Evolutionary conservation across 2,888 invertebrate species (phyloP).

Genomic region (Meta bourneti): DNA sequence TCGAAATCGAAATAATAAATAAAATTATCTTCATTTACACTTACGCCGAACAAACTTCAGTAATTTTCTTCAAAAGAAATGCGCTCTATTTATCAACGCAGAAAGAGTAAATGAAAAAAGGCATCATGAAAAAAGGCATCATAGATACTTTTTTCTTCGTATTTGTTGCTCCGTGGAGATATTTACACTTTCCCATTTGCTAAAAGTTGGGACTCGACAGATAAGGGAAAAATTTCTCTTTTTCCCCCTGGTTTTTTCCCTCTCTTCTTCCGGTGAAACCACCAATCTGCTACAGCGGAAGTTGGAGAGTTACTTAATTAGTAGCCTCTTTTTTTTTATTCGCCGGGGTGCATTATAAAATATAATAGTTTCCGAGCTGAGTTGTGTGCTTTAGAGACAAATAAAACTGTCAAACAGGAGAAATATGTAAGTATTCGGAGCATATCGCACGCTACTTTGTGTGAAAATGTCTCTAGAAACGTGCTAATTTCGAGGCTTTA

Average conservation of each 20-base stretch:
- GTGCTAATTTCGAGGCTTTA: constrained; percentile 42
- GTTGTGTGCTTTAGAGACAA: constrained; percentile 47
- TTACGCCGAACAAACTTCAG: not conserved
- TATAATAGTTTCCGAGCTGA: constrained; percentile 47
- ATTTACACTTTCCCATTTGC: constrained; percentile 45
- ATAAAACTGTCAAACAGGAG: constrained; percentile 45
- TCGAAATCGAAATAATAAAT: not conserved
- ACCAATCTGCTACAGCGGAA: constrained; percentile 44
- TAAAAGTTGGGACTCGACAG: constrained; percentile 51
- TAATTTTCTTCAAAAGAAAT: constrained; percentile 4
- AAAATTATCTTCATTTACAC: not conserved
- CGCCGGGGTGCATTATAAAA: constrained; percentile 30
- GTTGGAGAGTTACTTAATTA: constrained; percentile 59
- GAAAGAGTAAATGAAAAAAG: constrained; percentile 5
- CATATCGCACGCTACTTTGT: constrained; percentile 38
- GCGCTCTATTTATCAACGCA: not conserved
- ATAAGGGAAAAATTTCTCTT: constrained; percentile 37
- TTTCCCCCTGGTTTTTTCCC: constrained; percentile 19
- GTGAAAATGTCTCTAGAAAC: constrained; percentile 6
- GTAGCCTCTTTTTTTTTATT: constrained; percentile 42
- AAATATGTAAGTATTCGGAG: constrained; percentile 12
- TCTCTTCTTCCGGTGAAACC: constrained; percentile 33
- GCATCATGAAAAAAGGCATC: constrained; percentile 31
- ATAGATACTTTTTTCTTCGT: constrained; percentile 26
- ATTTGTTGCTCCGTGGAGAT: constrained; percentile 27